These are phyloP conservation scores for Panulirus ornatus DNA, from an alignment of 1,140 invertebrate species.

Conservation along the genomic window DNA sequence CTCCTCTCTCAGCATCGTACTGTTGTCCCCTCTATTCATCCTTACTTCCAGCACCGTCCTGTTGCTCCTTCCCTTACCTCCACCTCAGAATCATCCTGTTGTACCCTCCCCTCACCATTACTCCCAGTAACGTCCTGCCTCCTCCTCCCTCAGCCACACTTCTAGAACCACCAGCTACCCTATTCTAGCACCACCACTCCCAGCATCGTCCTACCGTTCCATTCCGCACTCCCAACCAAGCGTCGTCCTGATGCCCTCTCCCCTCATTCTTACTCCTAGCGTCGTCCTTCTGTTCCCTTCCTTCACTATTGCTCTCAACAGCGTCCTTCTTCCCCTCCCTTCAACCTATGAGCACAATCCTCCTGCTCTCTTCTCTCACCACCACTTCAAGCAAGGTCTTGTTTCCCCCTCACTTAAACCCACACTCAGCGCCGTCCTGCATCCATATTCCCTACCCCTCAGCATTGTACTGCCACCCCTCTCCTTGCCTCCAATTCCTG, in stretches of 20 bases:
- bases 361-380: not conserved
- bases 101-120: not conserved
- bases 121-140: not conserved
- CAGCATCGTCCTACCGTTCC: not conserved
- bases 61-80: too few relatives aligned
- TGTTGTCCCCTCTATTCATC: not conserved
- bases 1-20: not conserved
- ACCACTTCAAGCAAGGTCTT: not conserved
- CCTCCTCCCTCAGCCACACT: too few relatives aligned
- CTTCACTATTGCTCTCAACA: not conserved
- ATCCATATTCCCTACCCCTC: too few relatives aligned
- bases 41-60: too few relatives aligned
- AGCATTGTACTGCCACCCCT: not conserved
- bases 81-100: not conserved
- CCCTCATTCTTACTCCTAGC: not conserved
- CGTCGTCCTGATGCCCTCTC: not conserved
- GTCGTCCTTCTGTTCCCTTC: not conserved
- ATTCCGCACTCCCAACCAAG: not conserved
- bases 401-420: not conserved
- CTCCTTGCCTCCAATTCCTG: not conserved
- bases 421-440: too few relatives aligned
- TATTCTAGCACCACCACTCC: not conserved
- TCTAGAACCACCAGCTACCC: not conserved
- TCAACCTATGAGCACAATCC: not conserved
- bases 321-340: not conserved